Base-by-base conservation (phyloP, 2,113 vertebrate species). In the Tetraodon nigroviridis region DNA sequence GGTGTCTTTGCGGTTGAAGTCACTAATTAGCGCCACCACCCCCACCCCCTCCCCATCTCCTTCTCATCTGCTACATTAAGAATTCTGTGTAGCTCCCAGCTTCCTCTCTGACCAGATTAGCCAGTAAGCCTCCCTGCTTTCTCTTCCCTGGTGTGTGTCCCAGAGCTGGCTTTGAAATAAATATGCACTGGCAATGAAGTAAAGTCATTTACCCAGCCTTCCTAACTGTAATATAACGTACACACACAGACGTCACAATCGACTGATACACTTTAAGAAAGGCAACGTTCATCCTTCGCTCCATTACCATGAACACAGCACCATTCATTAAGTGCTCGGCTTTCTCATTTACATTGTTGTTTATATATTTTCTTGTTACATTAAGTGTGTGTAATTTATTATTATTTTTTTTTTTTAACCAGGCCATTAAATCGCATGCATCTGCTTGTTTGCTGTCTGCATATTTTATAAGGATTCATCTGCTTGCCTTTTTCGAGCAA, bases 61-160 rank as follows among this genome's bases (percentile, higher is more conserved):
- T n/a, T n/a, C n/a, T n/a, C 62, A 76, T 79, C 70, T 49, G 50
- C 70, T 59, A 72, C 79, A 86, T 86, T 83, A 85, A 82, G 68
- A 76, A 87, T 86, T 86, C 83, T 64, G 74, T 75, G 67, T 68
- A 49, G 76, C 76, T 83, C 84, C 79, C 81, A 85, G 76, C 66
- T 80, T 59, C 15, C 81, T 86, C 85, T 85, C 84, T 84, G 86
- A 87, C 83, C 86, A 89, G 86, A 89, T 87, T 87, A 89, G 80
- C 79, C 77, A 84, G 79, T 86, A 87, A 87, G 83, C 87, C 80
- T 81, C 79, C 73, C 68, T 48, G 64, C 79, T 84, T 79, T 69
- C 81, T 62, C 84, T 86, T 84, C 84, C 81, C 87, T 72, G 67
- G 79, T 82, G 83, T 75, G 79, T 76, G 75, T 81, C 82, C 87